Percentiles rank a stretch among this genome's conserved stretches.
These are phyloP conservation scores for Zoanthus sansibaricus DNA, from an alignment of 92 coral and sea anemone species.

Conservation along the genomic window DNA sequence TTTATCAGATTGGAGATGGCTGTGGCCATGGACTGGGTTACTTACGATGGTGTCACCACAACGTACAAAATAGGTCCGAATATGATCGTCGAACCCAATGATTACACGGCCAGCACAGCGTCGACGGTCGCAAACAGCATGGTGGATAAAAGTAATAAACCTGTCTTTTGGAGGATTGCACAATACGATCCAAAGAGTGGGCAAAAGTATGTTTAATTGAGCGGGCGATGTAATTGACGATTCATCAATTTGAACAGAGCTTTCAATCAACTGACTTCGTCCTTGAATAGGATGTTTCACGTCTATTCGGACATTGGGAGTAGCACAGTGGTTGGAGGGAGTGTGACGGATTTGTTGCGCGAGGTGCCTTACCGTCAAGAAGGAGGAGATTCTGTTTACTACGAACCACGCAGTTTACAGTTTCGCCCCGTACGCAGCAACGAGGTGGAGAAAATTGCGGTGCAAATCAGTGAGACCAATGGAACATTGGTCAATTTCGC, in stretches of 20 bases:
- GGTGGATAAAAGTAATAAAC: too few species aligned
- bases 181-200: too few species aligned
- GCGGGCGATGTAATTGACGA: background rate
- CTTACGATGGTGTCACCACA: too few species aligned
- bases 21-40: background rate
- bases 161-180: too few species aligned
- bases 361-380: background rate
- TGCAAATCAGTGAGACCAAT: background rate
- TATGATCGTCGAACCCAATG: too few species aligned
- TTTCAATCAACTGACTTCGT: background rate
- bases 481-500: background rate
- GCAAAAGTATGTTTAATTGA: background rate
- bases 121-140: background rate
- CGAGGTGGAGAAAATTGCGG: background rate
- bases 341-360: constrained; percentile 1
- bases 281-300: background rate
- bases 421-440: background rate
- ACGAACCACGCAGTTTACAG: background rate
- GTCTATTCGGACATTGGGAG: background rate
- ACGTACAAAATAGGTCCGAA: background rate
- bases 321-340: background rate
- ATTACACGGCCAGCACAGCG: background rate
- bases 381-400: constrained; percentile 12
- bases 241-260: constrained; percentile 10
- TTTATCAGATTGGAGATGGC: background rate